phyloP scores from a whole-genome alignment of 2,888 invertebrate genomes.

The Drosophila atroscutellata region DNA sequence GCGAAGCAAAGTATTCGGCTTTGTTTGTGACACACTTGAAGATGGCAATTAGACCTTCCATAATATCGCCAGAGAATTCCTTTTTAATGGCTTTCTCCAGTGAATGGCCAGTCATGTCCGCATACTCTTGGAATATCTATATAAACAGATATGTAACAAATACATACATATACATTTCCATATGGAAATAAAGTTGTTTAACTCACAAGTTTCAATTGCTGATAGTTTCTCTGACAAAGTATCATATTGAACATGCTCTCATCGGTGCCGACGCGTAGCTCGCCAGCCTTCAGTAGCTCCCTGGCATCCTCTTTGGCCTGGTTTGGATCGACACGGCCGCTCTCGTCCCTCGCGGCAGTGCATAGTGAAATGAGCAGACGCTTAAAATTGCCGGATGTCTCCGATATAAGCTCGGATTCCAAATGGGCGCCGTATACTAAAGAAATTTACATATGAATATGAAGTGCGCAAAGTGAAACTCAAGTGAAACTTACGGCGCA shows the following conservation, averaged over 20 bases:
- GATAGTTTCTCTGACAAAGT: slow-evolving; percentile 91
- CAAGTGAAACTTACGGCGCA: slow-evolving; percentile 88
- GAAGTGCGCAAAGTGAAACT: background rate
- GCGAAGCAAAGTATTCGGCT: slow-evolving; percentile 93
- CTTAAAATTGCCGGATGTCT: slow-evolving; percentile 96
- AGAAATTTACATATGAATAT: background rate
- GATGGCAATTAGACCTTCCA: slow-evolving; percentile 92
- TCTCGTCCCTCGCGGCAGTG: slow-evolving; percentile 90
- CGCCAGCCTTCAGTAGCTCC: slow-evolving; percentile 91
- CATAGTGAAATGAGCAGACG: slow-evolving; percentile 94
- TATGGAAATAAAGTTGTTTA: background rate
- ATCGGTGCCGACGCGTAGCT: slow-evolving; percentile 90
- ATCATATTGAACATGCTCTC: slow-evolving; percentile 94
- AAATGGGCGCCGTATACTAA: slow-evolving; percentile 92
- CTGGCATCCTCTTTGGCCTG: slow-evolving; percentile 93
- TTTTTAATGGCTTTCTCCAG: slow-evolving; percentile 92
- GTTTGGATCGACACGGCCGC: slow-evolving; percentile 89
- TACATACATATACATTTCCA: background rate
- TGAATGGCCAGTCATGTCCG: slow-evolving; percentile 91
- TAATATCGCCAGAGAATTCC: slow-evolving; percentile 93
- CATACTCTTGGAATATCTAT: slow-evolving; percentile 84
- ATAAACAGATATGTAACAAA: background rate
- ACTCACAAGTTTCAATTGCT: slow-evolving; percentile 86
- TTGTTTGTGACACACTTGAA: slow-evolving; percentile 92
- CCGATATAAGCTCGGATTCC: slow-evolving; percentile 93